Base-by-base conservation (phyloP, 2,888 invertebrate genomes). In the Escarpia spicata region DNA sequence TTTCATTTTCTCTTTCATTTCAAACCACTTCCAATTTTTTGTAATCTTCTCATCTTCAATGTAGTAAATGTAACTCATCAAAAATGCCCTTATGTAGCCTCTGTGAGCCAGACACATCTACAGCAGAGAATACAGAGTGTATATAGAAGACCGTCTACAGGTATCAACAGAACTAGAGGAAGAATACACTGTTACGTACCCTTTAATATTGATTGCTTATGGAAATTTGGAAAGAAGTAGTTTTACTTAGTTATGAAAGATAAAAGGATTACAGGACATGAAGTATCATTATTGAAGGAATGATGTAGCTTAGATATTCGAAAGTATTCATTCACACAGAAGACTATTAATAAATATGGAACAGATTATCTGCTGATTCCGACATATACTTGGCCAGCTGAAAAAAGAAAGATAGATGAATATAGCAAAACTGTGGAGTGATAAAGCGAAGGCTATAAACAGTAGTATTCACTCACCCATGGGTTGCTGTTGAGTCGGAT, bases 71-170 rank as follows among this genome's bases (percentile, higher is more conserved):
- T 26, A 75, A 75, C n/a, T 75, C 75, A 75, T 75, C 75, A 75
- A 26, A 75, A 75, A 75, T 26, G 1, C 19, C 19, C 19, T 75
- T 15, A 75, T 75, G 75, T 75, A 75, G n/a, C 75, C 75, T 75
- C n/a, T 75, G 75, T 75, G 75, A 26, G 75, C 75, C 75, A 75
- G 75, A n/a, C 75, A 75, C 75, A 75, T 75, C 75, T 75, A 75
- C 75, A 75, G 75, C 26, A 75, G 75, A 75, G 26, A 75, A 26
- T 75, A 26, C 75, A 75, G 75, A 12, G 12, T 75, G 75, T n/a
- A 26, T 75, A 15, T 75, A 26, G 75, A 75, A 75, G 75, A 6
- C 75, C 19, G 52, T 52, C 1, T 52, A 12, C 12, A 52, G 37
- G 37, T 37, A 52, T 12, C 52, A 52, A 52, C 52, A 12, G 75